Evolutionary conservation across 2,888 invertebrate species (phyloP).

Genomic region (Acleris literana): DNA sequence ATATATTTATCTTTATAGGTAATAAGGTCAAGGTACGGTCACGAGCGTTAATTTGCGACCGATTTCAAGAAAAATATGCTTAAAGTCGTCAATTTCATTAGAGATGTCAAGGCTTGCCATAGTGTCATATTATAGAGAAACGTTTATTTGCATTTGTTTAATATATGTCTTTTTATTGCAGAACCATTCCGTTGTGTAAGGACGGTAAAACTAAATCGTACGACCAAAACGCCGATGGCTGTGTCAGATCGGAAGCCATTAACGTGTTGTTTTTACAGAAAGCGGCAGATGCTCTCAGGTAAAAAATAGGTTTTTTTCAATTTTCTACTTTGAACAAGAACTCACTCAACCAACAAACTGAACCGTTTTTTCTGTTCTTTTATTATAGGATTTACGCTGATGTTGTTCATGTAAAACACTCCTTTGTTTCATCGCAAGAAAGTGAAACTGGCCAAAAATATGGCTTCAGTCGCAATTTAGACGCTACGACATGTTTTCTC

Average conservation of each 20-base stretch:
- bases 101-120: too few relatives aligned
- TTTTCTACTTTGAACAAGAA: not conserved
- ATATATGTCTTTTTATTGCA: constrained; percentile 39
- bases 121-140: too few relatives aligned
- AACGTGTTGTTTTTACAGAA: constrained; percentile 88
- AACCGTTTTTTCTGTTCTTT: not conserved
- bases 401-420: constrained; percentile 87
- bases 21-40: too few relatives aligned
- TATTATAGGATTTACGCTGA: constrained; percentile 82
- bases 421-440: constrained; percentile 70
- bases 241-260: constrained; percentile 89
- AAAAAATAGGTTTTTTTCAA: constrained; percentile 15
- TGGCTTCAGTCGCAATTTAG: constrained; percentile 82
- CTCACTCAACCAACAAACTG: not conserved
- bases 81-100: too few relatives aligned
- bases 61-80: too few relatives aligned
- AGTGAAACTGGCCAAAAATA: constrained; percentile 82
- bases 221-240: constrained; percentile 90
- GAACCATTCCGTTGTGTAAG: constrained; percentile 80
- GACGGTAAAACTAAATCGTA: constrained; percentile 95
- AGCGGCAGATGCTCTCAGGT: constrained; percentile 82
- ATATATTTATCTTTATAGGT: too few relatives aligned
- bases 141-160: not conserved
- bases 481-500: constrained; percentile 73
- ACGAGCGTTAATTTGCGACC: too few relatives aligned